Evolutionary conservation across 2,113 vertebrate genomes (phyloP).

Genomic region (Prochilodus magdalenae): DNA sequence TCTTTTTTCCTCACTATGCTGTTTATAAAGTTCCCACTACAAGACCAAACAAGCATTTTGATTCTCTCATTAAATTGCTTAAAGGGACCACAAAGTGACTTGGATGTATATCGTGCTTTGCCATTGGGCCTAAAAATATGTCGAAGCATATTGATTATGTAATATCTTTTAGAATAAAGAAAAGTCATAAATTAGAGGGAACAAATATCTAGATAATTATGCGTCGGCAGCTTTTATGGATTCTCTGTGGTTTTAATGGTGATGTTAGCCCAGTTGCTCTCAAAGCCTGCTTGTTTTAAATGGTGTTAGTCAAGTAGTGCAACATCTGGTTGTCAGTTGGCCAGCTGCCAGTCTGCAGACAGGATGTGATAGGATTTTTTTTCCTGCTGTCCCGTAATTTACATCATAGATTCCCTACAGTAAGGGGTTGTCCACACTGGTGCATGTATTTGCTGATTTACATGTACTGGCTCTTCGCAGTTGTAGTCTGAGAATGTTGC

Average conservation of each 20-base stretch:
- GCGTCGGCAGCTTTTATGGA: background rate
- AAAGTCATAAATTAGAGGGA: conserved; percentile 17
- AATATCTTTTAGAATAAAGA: background rate
- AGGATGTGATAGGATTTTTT: conserved; percentile 53
- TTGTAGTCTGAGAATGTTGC: background rate
- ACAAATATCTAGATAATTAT: background rate
- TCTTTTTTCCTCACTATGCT: too few species aligned
- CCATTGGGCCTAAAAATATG: too few species aligned
- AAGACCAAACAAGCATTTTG: too few species aligned
- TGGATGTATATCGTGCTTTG: too few species aligned
- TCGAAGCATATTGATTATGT: background rate
- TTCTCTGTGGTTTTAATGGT: background rate
- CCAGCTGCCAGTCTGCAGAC: conserved; percentile 40
- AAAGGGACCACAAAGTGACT: too few species aligned
- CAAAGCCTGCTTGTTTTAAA: conserved; percentile 36
- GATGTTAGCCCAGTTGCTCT: conserved; percentile 6
- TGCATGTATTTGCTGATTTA: background rate
- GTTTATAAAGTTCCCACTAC: too few species aligned
- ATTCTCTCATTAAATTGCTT: too few species aligned
- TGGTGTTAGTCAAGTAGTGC: conserved; percentile 42
- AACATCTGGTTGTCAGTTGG: conserved; percentile 58
- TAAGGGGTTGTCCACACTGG: background rate
- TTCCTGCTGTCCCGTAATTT: conserved; percentile 37
- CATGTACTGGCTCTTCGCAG: conserved; percentile 5
- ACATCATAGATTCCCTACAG: conserved; percentile 44